Base-by-base conservation (phyloP, 30 jellyfish, hydroid and myxozoan species). In the Mastigias papua region DNA sequence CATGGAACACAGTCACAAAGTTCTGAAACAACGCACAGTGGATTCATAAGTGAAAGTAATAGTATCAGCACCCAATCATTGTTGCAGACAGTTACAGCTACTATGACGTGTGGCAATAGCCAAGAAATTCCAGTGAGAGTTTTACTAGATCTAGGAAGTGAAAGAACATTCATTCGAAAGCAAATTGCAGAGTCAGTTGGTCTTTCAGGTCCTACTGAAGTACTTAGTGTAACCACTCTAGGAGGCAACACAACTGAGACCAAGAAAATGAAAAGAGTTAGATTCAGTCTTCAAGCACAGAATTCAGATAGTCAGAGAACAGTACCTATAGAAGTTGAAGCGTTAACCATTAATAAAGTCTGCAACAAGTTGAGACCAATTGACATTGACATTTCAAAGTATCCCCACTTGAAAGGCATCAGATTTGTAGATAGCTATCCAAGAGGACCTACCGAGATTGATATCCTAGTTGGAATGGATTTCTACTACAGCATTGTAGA, bases 111-210 rank as follows among this genome's bases (percentile, higher is more conserved):
- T 30, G 78, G 35, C 48, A 26, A 35, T 35, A n/a, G 49, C 19
- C 78, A 66, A 29, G 48, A 66, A n/a, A 66, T 66, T 66, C 78
- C 32, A 67, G 49, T 67, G 32, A 17, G 78, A 30, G 48, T 66
- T 66, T 35, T 66, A n/a, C 35, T 66, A 22, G 78, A 66, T 29
- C 32, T 16, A 0, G 78, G 78, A 66, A 66, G 42, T 66, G 48
- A 66, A 66, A 66, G 78, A 26, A 10, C 78, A 17, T 66, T 22
- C 78, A 66, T 66, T 21, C 32, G 48, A 29, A 66, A 66, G 42
- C 32, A 66, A n/a, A 66, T 66, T 66, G 66, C 78, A 22, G 78
- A 16, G 35, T 66, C 78, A 16, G 32, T 66, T 66, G 48, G 48
- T 66, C 35, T 66, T 16, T 17, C 26, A 29, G 78, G 48, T 66